These are phyloP conservation scores for Poecilia gillii DNA, from an alignment of 2,797 vertebrate genomes.

Conservation along the genomic window DNA sequence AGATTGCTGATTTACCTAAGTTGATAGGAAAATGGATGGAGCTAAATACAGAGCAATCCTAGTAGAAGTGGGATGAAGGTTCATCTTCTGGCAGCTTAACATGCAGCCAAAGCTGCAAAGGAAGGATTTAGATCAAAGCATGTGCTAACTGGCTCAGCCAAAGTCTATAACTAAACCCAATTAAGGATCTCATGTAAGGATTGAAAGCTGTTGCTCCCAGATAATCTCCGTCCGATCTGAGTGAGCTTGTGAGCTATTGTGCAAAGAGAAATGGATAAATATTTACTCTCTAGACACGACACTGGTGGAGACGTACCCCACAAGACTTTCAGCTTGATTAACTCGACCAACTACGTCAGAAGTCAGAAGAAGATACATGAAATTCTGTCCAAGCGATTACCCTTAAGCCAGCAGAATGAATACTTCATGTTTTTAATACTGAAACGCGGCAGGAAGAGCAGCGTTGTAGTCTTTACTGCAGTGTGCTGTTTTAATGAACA, in stretches of 20 bases:
- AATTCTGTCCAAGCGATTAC: neutral
- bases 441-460: neutral
- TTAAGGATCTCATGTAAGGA: neutral
- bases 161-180: neutral
- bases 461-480: neutral
- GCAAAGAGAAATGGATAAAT: neutral
- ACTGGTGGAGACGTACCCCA: neutral
- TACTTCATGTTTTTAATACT: neutral
- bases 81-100: neutral
- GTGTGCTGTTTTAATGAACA: neutral
- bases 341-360: too few species aligned
- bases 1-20: too few species aligned
- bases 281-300: neutral
- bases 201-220: too few species aligned
- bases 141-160: neutral
- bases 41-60: neutral
- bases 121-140: neutral
- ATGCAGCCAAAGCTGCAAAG: neutral
- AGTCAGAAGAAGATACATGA: neutral
- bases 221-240: neutral
- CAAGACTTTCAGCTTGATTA: neutral
- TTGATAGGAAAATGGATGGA: neutral
- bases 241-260: neutral
- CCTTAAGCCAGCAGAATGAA: neutral
- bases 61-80: neutral